Conservation (phyloP, 1,140 invertebrate species). For the Aphaenogaster floridana region DNA sequence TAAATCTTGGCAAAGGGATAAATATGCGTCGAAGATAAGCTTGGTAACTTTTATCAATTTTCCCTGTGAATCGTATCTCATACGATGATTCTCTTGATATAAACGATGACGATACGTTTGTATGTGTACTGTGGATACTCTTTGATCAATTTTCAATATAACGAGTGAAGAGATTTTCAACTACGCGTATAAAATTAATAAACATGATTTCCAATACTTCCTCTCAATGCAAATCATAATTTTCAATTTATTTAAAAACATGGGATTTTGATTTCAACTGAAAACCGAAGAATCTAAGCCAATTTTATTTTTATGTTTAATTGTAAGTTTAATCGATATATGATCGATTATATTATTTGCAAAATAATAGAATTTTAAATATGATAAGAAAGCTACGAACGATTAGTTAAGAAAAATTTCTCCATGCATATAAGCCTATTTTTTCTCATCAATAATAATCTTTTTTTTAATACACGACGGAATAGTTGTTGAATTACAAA, state of each 20-base stretch:
- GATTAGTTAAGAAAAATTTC: not conserved
- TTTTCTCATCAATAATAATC: not conserved
- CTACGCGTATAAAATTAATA: slow-evolving; percentile 27
- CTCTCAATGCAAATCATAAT: not conserved
- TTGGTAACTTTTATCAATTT: slow-evolving; percentile 43
- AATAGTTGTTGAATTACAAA: not conserved
- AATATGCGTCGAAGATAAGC: slow-evolving; percentile 35
- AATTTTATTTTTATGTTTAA: not conserved
- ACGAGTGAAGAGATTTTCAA: not conserved
- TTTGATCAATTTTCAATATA: slow-evolving; percentile 17
- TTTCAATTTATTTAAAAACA: slow-evolving; percentile 9
- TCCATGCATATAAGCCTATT: not conserved
- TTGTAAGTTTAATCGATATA: not conserved
- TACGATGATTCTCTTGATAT: not conserved
- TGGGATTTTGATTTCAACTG: not conserved
- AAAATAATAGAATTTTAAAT: not conserved
- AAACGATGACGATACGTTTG: slow-evolving; percentile 29
- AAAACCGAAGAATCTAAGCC: not conserved
- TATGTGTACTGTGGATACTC: not conserved
- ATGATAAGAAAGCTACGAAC: not conserved
- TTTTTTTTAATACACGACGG: not conserved
- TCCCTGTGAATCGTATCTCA: not conserved
- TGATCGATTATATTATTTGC: not conserved
- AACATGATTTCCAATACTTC: not conserved
- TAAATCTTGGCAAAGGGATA: slow-evolving; percentile 50